Percentiles rank a stretch among this genome's conserved stretches.
These are phyloP conservation scores for Drosophila nigromelanica DNA, from an alignment of 1,140 invertebrate species.

Conservation along the genomic window DNA sequence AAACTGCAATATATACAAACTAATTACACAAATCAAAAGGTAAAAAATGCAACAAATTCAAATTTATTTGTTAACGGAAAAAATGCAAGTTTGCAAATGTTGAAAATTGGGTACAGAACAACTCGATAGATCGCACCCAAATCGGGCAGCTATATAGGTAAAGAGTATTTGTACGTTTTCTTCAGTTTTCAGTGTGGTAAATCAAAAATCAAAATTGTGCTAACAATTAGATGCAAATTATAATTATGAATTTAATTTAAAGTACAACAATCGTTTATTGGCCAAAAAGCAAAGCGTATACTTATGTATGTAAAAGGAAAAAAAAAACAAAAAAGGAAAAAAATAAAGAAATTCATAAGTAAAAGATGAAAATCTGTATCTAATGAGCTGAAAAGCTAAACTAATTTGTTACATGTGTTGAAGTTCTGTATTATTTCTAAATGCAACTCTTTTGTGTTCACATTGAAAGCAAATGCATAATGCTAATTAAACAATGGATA, in stretches of 20 bases:
- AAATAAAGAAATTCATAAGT: conserved; percentile 37
- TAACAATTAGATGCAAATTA: conserved; percentile 67
- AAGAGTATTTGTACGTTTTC: conserved; percentile 14
- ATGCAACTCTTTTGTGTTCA: conserved; percentile 69
- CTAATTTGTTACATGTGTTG: conserved; percentile 74
- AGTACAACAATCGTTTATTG: conserved; percentile 79
- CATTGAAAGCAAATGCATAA: conserved; percentile 62
- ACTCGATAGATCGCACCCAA: too few relatives aligned
- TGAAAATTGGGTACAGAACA: conserved; percentile 18
- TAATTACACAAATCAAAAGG: conserved; percentile 76
- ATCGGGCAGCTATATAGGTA: not conserved
- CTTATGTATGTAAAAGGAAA: not conserved
- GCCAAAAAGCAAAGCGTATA: conserved; percentile 55
- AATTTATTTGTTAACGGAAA: conserved; percentile 22
- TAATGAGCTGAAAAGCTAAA: conserved; percentile 39
- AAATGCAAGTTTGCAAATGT: conserved; percentile 36
- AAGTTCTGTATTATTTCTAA: conserved; percentile 62
- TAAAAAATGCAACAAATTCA: conserved; percentile 19
- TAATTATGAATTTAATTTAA: conserved; percentile 79
- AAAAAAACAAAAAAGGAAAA: conserved; percentile 13
- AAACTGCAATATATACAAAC: conserved; percentile 79
- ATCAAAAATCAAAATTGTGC: conserved; percentile 68
- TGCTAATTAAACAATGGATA: conserved; percentile 68
- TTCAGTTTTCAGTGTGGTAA: conserved; percentile 20
- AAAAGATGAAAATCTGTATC: conserved; percentile 37